Percentiles rank a stretch among this genome's conserved stretches.
Evolutionary conservation across 92 coral and sea anemone species (phyloP).

Genomic region (Porites divaricata): DNA sequence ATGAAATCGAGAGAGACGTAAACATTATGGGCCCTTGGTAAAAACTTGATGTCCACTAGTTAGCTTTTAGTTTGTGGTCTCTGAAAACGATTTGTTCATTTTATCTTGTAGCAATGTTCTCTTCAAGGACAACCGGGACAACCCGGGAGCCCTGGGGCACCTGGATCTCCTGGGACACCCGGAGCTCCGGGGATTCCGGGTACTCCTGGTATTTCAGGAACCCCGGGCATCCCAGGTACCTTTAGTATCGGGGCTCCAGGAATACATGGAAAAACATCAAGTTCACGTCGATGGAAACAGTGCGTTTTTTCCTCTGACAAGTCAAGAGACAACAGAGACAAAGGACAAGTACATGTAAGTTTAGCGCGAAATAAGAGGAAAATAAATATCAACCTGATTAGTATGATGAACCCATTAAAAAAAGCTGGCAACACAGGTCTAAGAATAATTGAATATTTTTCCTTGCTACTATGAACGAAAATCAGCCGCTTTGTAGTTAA

Average conservation of each 20-base stretch:
- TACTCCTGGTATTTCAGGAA: slow-evolving; percentile 21
- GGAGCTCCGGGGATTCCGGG: slow-evolving; percentile 45
- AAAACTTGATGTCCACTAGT: too few relatives aligned
- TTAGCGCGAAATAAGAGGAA: not conserved
- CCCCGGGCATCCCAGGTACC: slow-evolving; percentile 20
- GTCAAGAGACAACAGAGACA: slow-evolving; percentile 35
- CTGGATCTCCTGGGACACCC: slow-evolving; percentile 36
- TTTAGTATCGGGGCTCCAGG: not conserved
- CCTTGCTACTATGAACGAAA: too few relatives aligned
- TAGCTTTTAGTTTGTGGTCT: not conserved
- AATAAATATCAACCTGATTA: not conserved
- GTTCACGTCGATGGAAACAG: slow-evolving; percentile 34
- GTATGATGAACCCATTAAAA: not conserved
- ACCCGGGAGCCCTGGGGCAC: slow-evolving; percentile 24
- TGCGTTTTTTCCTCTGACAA: slow-evolving; percentile 23
- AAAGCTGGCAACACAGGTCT: not conserved
- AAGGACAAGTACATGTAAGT: slow-evolving; percentile 43
- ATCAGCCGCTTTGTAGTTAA: too few relatives aligned
- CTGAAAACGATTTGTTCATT: not conserved
- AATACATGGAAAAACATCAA: not conserved
- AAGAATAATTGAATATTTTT: not conserved
- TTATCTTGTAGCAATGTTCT: not conserved
- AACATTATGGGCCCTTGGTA: too few relatives aligned
- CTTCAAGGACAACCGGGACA: slow-evolving; percentile 17
- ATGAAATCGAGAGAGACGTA: too few relatives aligned